Evolutionary conservation across 2,113 vertebrate species (phyloP), one percentile per base, ranked within the genome.

Genomic region (Pelvicachromis taeniatus): DNA sequence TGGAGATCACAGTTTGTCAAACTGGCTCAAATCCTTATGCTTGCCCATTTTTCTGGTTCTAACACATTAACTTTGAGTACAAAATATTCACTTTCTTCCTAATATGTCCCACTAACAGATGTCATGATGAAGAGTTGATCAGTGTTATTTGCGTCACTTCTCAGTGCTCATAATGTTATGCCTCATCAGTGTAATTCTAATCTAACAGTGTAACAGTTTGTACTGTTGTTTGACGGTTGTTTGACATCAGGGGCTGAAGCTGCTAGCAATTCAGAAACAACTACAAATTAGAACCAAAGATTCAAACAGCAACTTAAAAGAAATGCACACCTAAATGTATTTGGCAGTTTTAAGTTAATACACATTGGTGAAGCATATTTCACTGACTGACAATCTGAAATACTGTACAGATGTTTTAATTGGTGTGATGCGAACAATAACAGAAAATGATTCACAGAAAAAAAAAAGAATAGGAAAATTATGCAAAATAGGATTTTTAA

Each of bases 271-370:
- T 50, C 42, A 50, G 65, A 70, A 73, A 73, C 40, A 48, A 17
- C 40, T 29, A 1, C 16, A 12, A 45, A 48, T 73, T 48, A 48
- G 9, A 70, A 81, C 9, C 38, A 10, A 61, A 38, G 6, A 42
- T 55, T 54, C 50, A 70, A 42, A 83, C 59, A 73, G 40, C 65
- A 73, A 58, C 19, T 45, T 68, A 29, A 48, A 29, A 48, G 29
- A 48, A 73, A 48, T 70, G 21, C 21, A 63, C 29, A 78, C 23
- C 4, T 35, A 5, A 3, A 38, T 87, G 63, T 77, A 82, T 80
- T 77, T 53, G 17, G 55, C 21, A 80, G 45, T 21, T 54, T 5
- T 65, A 53, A 55, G 40, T 55, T 13, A n/a, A 19, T 79, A 7
- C 13, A 0, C 86, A 78, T 3, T 58, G 1, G 23, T 48, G 6